These are phyloP conservation scores for Papilio polytes DNA, from an alignment of 1,140 invertebrate genomes.

Conservation along the genomic window DNA sequence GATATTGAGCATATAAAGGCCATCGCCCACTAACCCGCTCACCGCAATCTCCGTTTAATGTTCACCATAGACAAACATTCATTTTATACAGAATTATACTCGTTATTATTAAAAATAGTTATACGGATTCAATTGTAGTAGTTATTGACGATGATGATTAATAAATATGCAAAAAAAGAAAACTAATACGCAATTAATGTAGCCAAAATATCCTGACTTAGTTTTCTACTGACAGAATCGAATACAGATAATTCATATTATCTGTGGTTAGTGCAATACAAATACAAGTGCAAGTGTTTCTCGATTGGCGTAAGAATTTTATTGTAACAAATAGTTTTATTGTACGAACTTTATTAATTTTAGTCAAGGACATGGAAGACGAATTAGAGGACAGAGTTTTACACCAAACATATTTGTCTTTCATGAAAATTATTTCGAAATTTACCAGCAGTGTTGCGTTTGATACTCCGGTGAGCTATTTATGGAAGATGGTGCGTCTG, in stretches of 20 bases:
- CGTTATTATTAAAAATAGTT: background rate
- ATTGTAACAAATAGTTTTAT: constrained; percentile 48
- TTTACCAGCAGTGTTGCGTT: constrained; percentile 89
- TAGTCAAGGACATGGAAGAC: constrained; percentile 89
- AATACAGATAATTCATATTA: constrained; percentile 11
- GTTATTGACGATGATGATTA: too few species aligned
- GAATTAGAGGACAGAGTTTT: constrained; percentile 93
- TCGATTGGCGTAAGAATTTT: constrained; percentile 28
- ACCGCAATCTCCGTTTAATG: too few species aligned
- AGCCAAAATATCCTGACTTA: background rate
- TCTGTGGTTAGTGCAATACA: constrained; percentile 33
- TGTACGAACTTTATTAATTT: constrained; percentile 45
- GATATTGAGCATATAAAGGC: too few species aligned
- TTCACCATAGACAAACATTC: too few species aligned
- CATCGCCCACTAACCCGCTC: too few species aligned
- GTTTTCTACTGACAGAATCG: constrained; percentile 29
- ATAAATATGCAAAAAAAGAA: too few species aligned
- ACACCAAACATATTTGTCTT: constrained; percentile 92
- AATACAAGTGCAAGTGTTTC: constrained; percentile 26
- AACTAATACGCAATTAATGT: too few species aligned
- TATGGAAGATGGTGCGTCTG: constrained; percentile 89
- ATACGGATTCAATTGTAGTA: background rate
- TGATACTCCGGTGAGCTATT: constrained; percentile 87
- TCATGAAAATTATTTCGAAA: constrained; percentile 92
- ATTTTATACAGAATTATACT: too few species aligned